Evolutionary conservation across 2,888 invertebrate genomes (phyloP), one percentile per base, ranked within the genome.

Genomic region (Leptinotarsa tumamoca): DNA sequence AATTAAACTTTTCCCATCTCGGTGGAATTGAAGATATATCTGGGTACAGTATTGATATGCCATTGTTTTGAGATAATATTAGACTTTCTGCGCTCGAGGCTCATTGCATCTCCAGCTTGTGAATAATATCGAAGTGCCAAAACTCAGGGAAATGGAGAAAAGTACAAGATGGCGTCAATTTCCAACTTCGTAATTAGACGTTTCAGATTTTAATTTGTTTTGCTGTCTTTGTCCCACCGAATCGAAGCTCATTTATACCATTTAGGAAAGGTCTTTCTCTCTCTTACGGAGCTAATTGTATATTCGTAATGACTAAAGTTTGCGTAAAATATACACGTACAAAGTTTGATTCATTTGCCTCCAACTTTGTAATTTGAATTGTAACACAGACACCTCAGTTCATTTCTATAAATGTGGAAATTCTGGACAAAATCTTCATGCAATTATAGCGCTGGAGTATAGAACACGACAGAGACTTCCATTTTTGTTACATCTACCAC

Each of bases 201-300:
- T 85, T 85, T 85, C 85, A 81, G 83, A 85, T 86, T 86, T 86
- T 85, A 85, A 86, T 86, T 85, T 83, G 81, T 82, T 80, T 82
- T 76, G 81, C 83, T 79, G 82, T 85, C 86, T 84, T 84, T 84
- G 83, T 86, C 84, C 81, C 66, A 75, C 84, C 80, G 76, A 80
- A 80, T 81, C 78, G 81, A 80, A 82, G 81, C 79, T 73, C 80
- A 80, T 80, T 80, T 73, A 80, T 79, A 81, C 79, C 79, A 76
- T 74, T 78, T 74, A 78, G 79, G 74, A 74, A n/a, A 17, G 54
- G 52, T 74, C 63, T 82, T 81, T 83, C 82, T 80, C 82, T 73
- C 75, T 80, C 78, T 73, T 78, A 76, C 76, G 72, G 77, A 76
- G 80, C 82, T 83, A 83, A 84, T 83, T 84, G 83, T 83, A 82